phyloP scores from a whole-genome alignment of 64 coral and sea anemone genomes.

The Porites australiensis region DNA sequence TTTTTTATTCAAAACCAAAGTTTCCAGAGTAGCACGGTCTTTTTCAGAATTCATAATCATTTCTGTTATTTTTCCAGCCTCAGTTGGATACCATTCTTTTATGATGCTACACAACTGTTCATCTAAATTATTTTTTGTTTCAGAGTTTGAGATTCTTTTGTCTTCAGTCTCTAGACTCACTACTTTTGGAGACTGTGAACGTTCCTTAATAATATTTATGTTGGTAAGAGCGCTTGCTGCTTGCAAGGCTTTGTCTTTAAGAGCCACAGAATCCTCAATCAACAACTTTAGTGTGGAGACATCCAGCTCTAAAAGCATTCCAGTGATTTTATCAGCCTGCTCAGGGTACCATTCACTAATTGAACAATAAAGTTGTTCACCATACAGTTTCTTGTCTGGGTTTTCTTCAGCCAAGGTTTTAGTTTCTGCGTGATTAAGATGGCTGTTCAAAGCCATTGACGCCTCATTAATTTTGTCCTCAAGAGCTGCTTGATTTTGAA shows the following conservation, averaged over 20 bases:
- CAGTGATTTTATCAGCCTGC: conserved; percentile 79
- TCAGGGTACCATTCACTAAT: conserved; percentile 55
- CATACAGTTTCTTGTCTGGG: conserved; percentile 58
- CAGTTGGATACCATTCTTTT: background rate
- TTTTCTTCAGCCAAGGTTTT: conserved; percentile 4
- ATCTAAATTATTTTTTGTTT: background rate
- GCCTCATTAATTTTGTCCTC: conserved; percentile 68
- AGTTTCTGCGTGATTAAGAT: background rate
- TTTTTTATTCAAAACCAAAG: background rate
- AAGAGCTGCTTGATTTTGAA: conserved; percentile 40
- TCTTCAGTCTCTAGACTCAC: background rate
- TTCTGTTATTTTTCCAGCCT: background rate
- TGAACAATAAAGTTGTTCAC: conserved; percentile 72
- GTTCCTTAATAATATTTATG: background rate
- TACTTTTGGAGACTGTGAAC: background rate
- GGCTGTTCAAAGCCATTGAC: conserved; percentile 25
- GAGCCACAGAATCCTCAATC: conserved; percentile 40
- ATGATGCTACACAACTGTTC: background rate
- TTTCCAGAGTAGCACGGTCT: background rate
- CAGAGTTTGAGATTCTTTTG: background rate
- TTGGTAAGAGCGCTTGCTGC: conserved; percentile 43
- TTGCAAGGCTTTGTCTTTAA: conserved; percentile 63
- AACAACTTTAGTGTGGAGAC: conserved; percentile 1
- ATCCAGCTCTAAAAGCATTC: conserved; percentile 88
- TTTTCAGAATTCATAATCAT: conserved; percentile 3